A percentile compares a stretch with the other conserved stretches of the same genome.
Conservation (phyloP, 2,888 invertebrate genomes). For the Drosophila rellima region DNA sequence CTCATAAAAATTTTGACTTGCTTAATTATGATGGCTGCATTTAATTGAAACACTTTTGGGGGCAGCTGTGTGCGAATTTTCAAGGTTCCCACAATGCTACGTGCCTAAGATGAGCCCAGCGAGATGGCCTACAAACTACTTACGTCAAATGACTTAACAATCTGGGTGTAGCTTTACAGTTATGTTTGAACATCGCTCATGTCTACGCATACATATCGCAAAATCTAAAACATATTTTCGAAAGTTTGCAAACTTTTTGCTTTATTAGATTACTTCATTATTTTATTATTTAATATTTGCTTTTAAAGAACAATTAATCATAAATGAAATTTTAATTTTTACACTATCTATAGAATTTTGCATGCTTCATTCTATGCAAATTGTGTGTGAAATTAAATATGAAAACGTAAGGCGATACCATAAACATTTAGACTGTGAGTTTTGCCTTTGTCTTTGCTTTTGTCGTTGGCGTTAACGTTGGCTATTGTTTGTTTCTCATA, state of each 20-base stretch:
- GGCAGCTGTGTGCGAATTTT: slow-evolving; percentile 38
- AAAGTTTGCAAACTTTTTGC: slow-evolving; percentile 24
- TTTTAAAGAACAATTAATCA: slow-evolving; percentile 69
- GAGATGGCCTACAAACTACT: slow-evolving; percentile 52
- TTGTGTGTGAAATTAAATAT: slow-evolving; percentile 53
- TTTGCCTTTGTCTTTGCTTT: slow-evolving; percentile 38
- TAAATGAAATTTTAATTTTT: slow-evolving; percentile 37
- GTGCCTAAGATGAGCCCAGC: slow-evolving; percentile 43
- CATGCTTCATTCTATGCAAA: slow-evolving; percentile 68
- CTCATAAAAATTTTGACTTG: slow-evolving; percentile 55
- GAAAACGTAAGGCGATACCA: slow-evolving; percentile 68
- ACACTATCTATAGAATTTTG: slow-evolving; percentile 14
- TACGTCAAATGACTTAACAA: slow-evolving; percentile 31
- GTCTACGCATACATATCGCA: slow-evolving; percentile 24
- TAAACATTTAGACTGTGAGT: slow-evolving; percentile 67
- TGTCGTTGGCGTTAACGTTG: slow-evolving; percentile 30
- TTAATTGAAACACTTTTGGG: slow-evolving; percentile 71
- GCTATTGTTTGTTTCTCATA: slow-evolving; percentile 55
- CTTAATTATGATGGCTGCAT: slow-evolving; percentile 61
- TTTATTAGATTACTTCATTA: slow-evolving; percentile 51
- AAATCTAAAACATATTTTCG: slow-evolving; percentile 7
- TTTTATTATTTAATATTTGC: slow-evolving; percentile 28
- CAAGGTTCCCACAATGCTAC: slow-evolving; percentile 60
- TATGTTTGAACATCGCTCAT: slow-evolving; percentile 30
- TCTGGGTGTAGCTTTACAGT: slow-evolving; percentile 56